These are phyloP conservation scores for Cuculus canorus DNA, from an alignment of 2,797 vertebrate genomes.

Conservation along the genomic window DNA sequence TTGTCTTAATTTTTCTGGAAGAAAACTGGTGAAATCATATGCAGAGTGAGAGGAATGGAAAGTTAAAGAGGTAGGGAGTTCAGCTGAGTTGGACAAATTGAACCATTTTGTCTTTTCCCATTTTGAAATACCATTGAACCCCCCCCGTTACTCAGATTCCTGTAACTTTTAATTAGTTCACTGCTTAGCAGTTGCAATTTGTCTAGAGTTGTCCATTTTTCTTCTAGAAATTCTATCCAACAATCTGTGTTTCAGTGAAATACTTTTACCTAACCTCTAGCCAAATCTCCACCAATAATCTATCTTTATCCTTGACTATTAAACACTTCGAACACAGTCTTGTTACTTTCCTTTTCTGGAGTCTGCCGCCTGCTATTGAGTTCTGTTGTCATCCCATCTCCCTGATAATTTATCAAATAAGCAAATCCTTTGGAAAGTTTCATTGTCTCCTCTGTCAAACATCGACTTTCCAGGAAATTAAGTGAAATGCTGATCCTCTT, in stretches of 20 bases:
- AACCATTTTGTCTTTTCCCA: background rate
- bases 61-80: background rate
- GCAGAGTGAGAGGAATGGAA: background rate
- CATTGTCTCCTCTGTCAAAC: background rate
- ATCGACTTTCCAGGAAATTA: background rate
- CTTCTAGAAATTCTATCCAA: background rate
- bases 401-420: background rate
- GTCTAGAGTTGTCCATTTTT: background rate
- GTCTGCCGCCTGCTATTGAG: background rate
- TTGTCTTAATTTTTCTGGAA: background rate
- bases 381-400: background rate
- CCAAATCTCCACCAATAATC: background rate
- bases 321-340: background rate
- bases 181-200: background rate
- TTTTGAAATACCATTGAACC: background rate
- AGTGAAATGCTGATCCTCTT: background rate
- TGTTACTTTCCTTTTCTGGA: background rate
- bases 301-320: background rate
- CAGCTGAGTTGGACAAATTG: background rate
- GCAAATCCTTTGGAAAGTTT: background rate
- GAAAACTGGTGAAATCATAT: background rate
- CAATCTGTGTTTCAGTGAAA: background rate
- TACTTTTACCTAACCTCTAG: background rate
- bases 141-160: background rate
- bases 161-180: background rate